Evolutionary conservation across 2,888 invertebrate genomes (phyloP).

Genomic region (Oligia latruncula): DNA sequence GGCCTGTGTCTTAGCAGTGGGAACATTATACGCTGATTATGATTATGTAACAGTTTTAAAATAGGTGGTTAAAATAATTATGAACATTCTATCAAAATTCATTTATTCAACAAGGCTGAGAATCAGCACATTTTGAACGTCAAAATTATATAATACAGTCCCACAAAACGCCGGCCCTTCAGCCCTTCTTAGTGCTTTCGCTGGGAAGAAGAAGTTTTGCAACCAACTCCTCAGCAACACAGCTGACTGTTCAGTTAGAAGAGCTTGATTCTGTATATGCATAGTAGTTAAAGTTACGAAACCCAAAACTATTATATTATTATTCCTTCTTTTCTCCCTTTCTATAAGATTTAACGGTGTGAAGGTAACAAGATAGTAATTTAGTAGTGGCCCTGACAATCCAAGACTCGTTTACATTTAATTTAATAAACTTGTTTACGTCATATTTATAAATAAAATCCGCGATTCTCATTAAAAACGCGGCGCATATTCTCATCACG

Average conservation of each 20-base stretch:
- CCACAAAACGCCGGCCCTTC: too few relatives aligned
- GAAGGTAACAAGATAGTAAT: slow-evolving; percentile 1
- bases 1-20: too few relatives aligned
- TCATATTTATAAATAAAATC: slow-evolving; percentile 71
- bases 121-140: too few relatives aligned
- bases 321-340: neutral
- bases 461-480: slow-evolving; percentile 77
- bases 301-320: neutral
- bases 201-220: neutral
- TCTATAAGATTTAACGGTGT: neutral
- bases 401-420: slow-evolving; percentile 7
- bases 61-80: too few relatives aligned
- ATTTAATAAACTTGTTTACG: slow-evolving; percentile 48
- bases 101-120: too few relatives aligned
- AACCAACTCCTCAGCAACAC: neutral
- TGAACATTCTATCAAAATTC: too few relatives aligned
- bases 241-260: neutral
- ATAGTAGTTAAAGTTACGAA: too few relatives aligned
- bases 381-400: neutral
- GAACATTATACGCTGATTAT: too few relatives aligned
- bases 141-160: neutral
- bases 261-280: too few relatives aligned
- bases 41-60: neutral
- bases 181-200: neutral
- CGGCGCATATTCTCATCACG: slow-evolving; percentile 82